These are phyloP conservation scores for Manis pentadactyla DNA, from an alignment of 2,797 vertebrate species.

Conservation along the genomic window DNA sequence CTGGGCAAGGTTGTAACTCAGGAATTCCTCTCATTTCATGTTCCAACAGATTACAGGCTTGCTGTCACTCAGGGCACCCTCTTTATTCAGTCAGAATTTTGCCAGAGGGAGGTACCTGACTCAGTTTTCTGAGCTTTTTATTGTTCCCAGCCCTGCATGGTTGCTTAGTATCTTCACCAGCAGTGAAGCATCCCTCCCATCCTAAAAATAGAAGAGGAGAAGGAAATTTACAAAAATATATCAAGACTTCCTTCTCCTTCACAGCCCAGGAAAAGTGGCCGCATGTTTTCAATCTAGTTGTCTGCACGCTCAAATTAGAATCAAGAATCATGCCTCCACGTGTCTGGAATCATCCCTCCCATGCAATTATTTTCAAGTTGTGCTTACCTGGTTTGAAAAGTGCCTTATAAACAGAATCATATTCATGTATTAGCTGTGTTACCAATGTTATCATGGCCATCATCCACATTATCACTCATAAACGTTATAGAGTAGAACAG, in stretches of 20 bases:
- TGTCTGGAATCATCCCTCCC: constrained; percentile 49
- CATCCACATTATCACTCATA: neutral
- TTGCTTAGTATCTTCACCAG: constrained; percentile 53
- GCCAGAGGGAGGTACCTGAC: constrained; percentile 48
- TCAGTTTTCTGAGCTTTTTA: constrained; percentile 63
- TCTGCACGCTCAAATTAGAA: constrained; percentile 65
- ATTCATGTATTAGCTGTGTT: constrained; percentile 40
- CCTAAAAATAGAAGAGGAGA: constrained; percentile 72
- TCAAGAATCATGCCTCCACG: constrained; percentile 52
- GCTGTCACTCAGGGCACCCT: neutral
- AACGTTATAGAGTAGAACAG: neutral
- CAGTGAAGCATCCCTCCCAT: constrained; percentile 1
- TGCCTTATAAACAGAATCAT: constrained; percentile 61
- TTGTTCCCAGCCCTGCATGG: neutral
- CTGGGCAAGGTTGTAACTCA: neutral
- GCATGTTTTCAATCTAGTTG: constrained; percentile 52
- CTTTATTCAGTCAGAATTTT: constrained; percentile 2
- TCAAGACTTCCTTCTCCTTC: neutral
- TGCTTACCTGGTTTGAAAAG: constrained; percentile 64
- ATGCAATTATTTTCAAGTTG: constrained; percentile 62
- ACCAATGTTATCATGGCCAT: neutral
- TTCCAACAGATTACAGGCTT: constrained; percentile 60
- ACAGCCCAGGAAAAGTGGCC: constrained; percentile 23
- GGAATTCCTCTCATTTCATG: constrained; percentile 54
- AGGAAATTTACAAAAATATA: constrained; percentile 58